Conservation (phyloP, 2,888 invertebrate species). For the Pteria penguin region DNA sequence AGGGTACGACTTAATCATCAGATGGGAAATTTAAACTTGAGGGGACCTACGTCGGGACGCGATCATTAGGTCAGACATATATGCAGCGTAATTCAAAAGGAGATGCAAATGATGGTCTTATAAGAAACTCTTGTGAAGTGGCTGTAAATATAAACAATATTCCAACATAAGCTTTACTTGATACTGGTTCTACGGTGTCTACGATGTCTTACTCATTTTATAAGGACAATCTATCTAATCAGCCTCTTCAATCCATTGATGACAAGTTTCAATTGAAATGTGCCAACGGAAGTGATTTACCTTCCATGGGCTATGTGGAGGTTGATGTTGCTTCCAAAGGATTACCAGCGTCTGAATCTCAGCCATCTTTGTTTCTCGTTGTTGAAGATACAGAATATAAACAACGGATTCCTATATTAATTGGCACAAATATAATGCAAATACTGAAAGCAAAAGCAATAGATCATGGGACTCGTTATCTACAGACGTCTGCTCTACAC, state of each 20-base stretch:
- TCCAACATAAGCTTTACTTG: background rate
- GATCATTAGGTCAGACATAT: constrained; percentile 1
- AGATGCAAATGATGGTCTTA: background rate
- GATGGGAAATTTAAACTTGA: background rate
- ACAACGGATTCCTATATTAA: constrained; percentile 28
- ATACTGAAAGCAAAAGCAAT: constrained; percentile 29
- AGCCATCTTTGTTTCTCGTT: constrained; percentile 26
- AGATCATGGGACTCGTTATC: constrained; percentile 35
- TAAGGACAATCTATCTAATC: background rate
- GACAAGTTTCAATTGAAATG: background rate
- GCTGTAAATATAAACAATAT: background rate
- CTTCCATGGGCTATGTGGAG: constrained; percentile 41
- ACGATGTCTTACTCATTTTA: constrained; percentile 5
- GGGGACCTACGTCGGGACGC: constrained; percentile 5
- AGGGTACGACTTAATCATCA: background rate
- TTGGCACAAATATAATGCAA: constrained; percentile 48
- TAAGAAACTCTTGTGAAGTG: background rate
- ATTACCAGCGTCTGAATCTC: background rate
- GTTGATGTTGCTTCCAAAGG: constrained; percentile 5
- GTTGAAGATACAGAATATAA: constrained; percentile 23
- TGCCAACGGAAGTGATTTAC: background rate
- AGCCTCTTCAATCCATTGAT: background rate
- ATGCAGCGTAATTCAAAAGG: background rate
- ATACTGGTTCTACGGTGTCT: background rate
- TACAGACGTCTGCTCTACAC: constrained; percentile 33